Evolutionary conservation across 2,113 vertebrate species (phyloP), one percentile per base, ranked within the genome.

Genomic region (Mesoclemmys tuberculata): DNA sequence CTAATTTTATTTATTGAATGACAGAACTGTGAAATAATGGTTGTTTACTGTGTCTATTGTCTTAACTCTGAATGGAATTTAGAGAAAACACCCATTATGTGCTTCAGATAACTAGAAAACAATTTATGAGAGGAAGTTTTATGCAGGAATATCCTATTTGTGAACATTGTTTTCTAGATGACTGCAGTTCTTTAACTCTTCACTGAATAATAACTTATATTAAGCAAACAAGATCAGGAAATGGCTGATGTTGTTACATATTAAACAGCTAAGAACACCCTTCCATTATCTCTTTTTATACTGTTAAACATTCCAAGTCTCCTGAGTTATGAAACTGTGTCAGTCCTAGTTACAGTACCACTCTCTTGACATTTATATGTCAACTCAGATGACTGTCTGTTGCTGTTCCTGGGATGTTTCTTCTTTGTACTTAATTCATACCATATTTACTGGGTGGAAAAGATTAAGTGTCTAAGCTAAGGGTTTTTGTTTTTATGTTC

Each of bases 141-240:
- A 90, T 77, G 55, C 26, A 93, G 44, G 21, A 86, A 71, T 44
- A 77, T 38, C 41, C 2, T 58, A 78, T 84, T 88, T 77, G 11
- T 86, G 38, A 93, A 75, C 84, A 78, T 61, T 91, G 12, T 84
- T 85, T 89, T 91, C 84, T 82, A 79, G 44, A 26, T 91, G 74
- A 82, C 21, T 49, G 9, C 46, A 38, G 21, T n/a, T 8, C 9
- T 79, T 94, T 80, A 14, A 95, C 38, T 41, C 38, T 75, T 75
- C 71, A 24, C 41, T 44, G 71, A 75, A 75, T 84, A 46, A 13
- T 38, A 51, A 61, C 3, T 87, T 58, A 75, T 49, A 52, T 51
- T 71, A 88, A 79, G 19, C 49, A 79, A 95, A 89, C n/a, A 64
- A 21, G 6, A 90, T 74, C 10, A 84, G 29, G 91, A 92, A 84